Evolutionary conservation across 1,140 invertebrate species (phyloP).

Genomic region (Lutraria rhynchaena): DNA sequence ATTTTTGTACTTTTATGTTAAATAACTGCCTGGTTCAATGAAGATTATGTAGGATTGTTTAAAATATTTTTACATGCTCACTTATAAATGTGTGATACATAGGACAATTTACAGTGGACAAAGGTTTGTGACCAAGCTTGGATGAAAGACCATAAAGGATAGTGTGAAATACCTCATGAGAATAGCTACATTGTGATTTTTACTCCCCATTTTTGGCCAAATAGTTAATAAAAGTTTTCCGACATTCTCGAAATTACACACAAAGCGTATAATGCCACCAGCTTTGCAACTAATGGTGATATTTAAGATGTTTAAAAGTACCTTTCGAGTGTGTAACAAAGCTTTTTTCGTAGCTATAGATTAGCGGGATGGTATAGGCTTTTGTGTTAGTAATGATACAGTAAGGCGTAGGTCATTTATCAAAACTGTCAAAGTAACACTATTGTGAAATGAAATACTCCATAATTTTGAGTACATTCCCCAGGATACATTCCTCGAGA

Average conservation of each 20-base stretch:
- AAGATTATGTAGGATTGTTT: no score
- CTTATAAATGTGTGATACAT: no score
- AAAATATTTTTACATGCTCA: no score
- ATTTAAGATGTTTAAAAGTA: conserved; percentile 8
- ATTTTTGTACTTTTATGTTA: no score
- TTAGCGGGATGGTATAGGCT: conserved; percentile 6
- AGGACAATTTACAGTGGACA: no score
- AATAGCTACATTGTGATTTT: no score
- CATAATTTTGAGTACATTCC: no score
- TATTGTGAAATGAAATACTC: conserved; percentile 12
- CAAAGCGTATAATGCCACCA: neutral
- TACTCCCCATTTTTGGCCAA: no score
- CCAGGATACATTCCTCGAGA: neutral
- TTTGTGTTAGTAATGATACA: conserved; percentile 36
- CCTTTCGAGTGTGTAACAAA: conserved; percentile 4
- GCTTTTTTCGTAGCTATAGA: neutral
- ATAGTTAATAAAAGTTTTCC: conserved; percentile 3
- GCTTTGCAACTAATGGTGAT: conserved; percentile 6
- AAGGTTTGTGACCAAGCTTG: no score
- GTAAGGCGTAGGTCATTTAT: conserved; percentile 12
- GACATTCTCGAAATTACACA: conserved; percentile 26
- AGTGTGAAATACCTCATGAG: no score
- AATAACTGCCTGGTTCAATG: no score
- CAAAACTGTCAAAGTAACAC: conserved; percentile 8
- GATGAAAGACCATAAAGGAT: no score